Evolutionary conservation across 2,888 invertebrate genomes (phyloP).

Genomic region (Coleophora deauratella): DNA sequence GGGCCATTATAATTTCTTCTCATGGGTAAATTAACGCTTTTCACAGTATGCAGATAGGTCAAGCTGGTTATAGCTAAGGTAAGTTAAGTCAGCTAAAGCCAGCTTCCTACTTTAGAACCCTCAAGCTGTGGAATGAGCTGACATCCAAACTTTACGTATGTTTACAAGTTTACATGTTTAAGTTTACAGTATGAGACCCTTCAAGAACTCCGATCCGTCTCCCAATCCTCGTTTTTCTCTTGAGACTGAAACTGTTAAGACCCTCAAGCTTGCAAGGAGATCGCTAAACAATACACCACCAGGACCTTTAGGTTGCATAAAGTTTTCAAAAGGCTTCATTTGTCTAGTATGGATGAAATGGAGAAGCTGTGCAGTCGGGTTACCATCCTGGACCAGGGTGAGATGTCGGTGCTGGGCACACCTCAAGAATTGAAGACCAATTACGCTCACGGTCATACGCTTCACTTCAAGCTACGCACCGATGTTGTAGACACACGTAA

Average conservation of each 20-base stretch:
- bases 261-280: too few species aligned
- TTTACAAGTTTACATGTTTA: too few species aligned
- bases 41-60: not conserved
- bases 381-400: constrained; percentile 6
- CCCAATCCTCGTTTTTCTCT: too few species aligned
- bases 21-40: constrained; percentile 76
- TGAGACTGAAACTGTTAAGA: too few species aligned
- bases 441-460: not conserved
- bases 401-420: constrained; percentile 1
- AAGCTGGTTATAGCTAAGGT: not conserved
- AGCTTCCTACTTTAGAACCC: not conserved
- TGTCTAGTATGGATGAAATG: constrained; percentile 13
- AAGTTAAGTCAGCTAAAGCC: not conserved
- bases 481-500: not conserved
- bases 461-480: not conserved
- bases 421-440: not conserved
- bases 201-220: too few species aligned
- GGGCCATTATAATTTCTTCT: constrained; percentile 78
- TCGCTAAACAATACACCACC: too few species aligned
- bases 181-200: too few species aligned
- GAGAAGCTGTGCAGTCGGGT: constrained; percentile 11
- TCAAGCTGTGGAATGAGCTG: not conserved
- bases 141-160: not conserved
- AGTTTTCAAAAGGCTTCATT: too few species aligned
- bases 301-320: too few species aligned